phyloP scores from a whole-genome alignment of 2,113 vertebrate species.

The Equus przewalskii region DNA sequence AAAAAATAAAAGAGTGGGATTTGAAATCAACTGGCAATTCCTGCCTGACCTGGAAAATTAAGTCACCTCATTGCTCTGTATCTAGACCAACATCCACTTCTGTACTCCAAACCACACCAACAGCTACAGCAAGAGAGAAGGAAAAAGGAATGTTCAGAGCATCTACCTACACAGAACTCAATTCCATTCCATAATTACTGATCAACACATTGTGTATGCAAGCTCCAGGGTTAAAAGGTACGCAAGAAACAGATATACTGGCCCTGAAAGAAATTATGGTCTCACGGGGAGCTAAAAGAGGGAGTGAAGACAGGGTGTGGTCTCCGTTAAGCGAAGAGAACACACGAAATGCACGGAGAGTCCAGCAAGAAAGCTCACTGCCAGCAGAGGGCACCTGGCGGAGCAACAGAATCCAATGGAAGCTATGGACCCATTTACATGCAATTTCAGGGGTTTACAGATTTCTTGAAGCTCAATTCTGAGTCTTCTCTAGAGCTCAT shows the following conservation, averaged over 20 bases:
- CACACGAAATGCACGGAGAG: background rate
- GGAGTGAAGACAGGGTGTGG: background rate
- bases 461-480: background rate
- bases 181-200: background rate
- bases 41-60: background rate
- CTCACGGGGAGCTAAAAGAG: background rate
- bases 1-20: background rate
- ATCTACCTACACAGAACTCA: background rate
- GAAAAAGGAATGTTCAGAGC: background rate
- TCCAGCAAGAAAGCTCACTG: background rate
- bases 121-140: background rate
- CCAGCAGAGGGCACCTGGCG: background rate
- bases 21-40: constrained; percentile 37
- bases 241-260: background rate
- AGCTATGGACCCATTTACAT: background rate
- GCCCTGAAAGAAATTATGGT: background rate
- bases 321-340: background rate
- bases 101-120: background rate
- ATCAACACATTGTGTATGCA: background rate
- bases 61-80: background rate
- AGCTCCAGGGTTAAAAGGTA: background rate
- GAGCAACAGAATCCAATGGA: background rate
- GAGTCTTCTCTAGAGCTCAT: background rate
- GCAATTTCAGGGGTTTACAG: background rate
- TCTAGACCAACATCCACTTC: background rate